Base-by-base conservation (phyloP, 2,888 invertebrate genomes). In the Rhamnusium bicolor region DNA sequence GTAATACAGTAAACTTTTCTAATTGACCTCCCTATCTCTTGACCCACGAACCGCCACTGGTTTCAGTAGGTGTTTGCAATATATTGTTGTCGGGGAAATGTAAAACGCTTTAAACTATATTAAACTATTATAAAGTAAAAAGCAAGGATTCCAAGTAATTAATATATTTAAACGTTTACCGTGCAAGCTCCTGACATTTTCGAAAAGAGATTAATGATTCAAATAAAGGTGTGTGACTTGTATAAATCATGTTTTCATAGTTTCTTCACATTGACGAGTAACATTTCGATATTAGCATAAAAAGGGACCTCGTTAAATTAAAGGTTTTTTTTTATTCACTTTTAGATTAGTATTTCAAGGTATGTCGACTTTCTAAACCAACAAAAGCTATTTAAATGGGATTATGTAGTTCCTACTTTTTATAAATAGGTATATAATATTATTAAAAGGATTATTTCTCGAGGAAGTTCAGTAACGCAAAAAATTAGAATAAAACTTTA, bases 131-230 rank as follows among this genome's bases (percentile, higher is more conserved):
- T n/a, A n/a, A n/a, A n/a, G n/a, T n/a, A n/a, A n/a, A n/a, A n/a
- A n/a, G n/a, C n/a, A n/a, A n/a, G n/a, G n/a, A 49, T 49, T 49
- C 18, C 19, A 10, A 1, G 1, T 49, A 49, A 14, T n/a, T 3
- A 51, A 51, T 51, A 19, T 3, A 1, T 7, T 14, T 51, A 18
- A 18, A 5, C 51, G 16, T 27, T 16, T 27, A 12, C 24, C 62
- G 47, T 62, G 62, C 49, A 14, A 16, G 16, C 19, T 21, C n/a
- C 8, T 21, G 62, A 62, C 62, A 24, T 49, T 47, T 49, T 47
- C 19, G 62, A 47, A 62, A 21, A 8, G 49, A 62, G 47, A 62
- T 62, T 62, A 47, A 62, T 62, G 62, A 21, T 21, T 46, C 47
- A 14, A 62, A 47, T 21, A 49, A 62, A 32, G 62, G 47, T 16